Base-by-base conservation (phyloP, 2,797 vertebrate species). In the Acrossocheilus wenchowensis region DNA sequence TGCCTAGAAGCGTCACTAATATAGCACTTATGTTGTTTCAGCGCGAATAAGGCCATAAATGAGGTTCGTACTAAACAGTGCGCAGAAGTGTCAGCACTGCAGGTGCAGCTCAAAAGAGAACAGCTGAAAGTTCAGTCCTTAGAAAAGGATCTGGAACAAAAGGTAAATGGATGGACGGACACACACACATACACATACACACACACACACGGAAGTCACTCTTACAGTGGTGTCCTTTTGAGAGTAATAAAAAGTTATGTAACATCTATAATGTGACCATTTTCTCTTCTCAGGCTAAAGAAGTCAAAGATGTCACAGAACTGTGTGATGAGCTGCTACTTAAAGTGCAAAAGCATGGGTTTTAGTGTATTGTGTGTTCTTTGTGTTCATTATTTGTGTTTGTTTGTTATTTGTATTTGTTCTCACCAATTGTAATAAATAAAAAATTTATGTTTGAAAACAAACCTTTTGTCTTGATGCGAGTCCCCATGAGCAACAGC, bases 271-370 rank as follows among this genome's bases (percentile, higher is more conserved):
- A 34, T 60, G 0, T 69, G 2, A 52, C 26, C 34, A 9, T 45
- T 19, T 21, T 86, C 83, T 19, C 75, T 83, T 74, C 66, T 84
- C 93, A 99, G 98, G 91, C 91, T 19, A 99, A 97, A 87, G 98
- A 99, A 92, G 96, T 93, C 0, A 96, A 98, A 0, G 98, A 98
- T 64, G 94, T 99, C 87, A 97, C 96, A 0, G 97, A 97, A 90
- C 96, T 99, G 81, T 99, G 98, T 84, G 98, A 99, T 41, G 98
- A 99, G 72, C 96, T 99, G 52, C 99, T 99, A 80, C 92, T 92
- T 19, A 98, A 98, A 64, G 95, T 96, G 9, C 93, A 95, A 85
- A 95, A 92, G 87, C 92, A 92, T 50, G 95, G 88, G 93, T 50
- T 75, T 89, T 87, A 85, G 64, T 66, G 8, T 41, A 1, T 48